phyloP scores from a whole-genome alignment of 2,888 invertebrate genomes.

The Dendrolimus houi region DNA sequence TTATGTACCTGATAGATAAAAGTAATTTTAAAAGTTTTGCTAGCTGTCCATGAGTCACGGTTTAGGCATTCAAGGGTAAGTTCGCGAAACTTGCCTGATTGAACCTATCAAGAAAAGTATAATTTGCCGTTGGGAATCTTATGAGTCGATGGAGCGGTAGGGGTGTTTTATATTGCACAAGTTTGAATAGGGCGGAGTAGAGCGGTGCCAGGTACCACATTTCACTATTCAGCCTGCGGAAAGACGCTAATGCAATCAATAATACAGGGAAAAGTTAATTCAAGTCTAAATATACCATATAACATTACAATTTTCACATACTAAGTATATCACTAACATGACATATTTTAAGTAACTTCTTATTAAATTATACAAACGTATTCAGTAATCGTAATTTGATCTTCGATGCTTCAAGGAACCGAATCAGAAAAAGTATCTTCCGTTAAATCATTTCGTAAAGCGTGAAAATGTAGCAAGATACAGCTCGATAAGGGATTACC shows the following conservation, averaged over 20 bases:
- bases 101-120: constrained; percentile 59
- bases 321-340: constrained; percentile 2
- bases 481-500: too few relatives aligned
- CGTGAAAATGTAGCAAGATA: too few relatives aligned
- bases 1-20: too few relatives aligned
- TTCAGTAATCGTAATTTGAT: too few relatives aligned
- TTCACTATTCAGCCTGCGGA: constrained; percentile 39
- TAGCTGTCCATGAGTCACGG: constrained; percentile 25
- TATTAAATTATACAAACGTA: too few relatives aligned
- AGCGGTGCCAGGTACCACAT: constrained; percentile 50
- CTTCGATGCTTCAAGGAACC: too few relatives aligned
- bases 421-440: too few relatives aligned
- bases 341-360: too few relatives aligned
- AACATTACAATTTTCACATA: constrained; percentile 16
- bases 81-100: constrained; percentile 62
- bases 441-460: too few relatives aligned
- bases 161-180: constrained; percentile 59
- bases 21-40: constrained; percentile 21
- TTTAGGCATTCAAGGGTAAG: constrained; percentile 56
- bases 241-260: constrained; percentile 67
- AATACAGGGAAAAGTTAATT: constrained; percentile 43
- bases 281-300: not conserved
- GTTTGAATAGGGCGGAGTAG: constrained; percentile 37
- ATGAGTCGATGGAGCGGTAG: constrained; percentile 51
- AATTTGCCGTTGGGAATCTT: constrained; percentile 51